These are phyloP conservation scores for Epinephelus awoara DNA, from an alignment of 2,797 vertebrate genomes.

Conservation along the genomic window DNA sequence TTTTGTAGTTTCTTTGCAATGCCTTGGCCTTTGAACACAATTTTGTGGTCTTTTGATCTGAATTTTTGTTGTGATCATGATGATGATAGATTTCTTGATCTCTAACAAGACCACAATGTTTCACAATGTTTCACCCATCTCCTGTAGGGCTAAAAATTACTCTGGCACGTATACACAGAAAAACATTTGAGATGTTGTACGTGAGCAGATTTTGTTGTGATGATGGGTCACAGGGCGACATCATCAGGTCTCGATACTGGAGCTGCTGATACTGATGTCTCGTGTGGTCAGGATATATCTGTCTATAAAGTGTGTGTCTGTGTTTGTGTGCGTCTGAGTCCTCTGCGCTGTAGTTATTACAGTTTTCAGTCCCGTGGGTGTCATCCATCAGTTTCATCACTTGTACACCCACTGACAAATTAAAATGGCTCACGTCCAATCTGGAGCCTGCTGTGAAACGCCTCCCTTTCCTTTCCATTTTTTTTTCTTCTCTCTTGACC, in stretches of 20 bases:
- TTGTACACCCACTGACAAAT: constrained; percentile 62
- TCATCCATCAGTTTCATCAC: constrained; percentile 69
- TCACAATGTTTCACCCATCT: no score
- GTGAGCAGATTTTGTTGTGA: no score
- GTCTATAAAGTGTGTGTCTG: neutral
- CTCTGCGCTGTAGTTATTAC: constrained; percentile 31
- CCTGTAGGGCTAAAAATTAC: no score
- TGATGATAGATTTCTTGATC: no score
- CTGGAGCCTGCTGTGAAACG: constrained; percentile 31
- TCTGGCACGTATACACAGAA: no score
- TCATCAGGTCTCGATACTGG: neutral
- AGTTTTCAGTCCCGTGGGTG: constrained; percentile 41
- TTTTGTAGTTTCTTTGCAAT: no score
- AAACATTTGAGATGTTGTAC: no score
- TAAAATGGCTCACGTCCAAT: constrained; percentile 65
- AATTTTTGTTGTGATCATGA: no score
- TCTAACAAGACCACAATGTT: no score
- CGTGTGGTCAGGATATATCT: neutral
- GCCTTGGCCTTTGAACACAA: no score
- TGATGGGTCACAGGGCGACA: no score
- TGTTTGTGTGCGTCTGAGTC: constrained; percentile 2
- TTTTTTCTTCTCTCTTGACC: neutral
- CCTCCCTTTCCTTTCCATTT: neutral
- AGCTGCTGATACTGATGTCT: neutral
- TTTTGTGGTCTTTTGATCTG: no score